Conservation (phyloP, 2,888 invertebrate genomes). For the Hypena proboscidalis region DNA sequence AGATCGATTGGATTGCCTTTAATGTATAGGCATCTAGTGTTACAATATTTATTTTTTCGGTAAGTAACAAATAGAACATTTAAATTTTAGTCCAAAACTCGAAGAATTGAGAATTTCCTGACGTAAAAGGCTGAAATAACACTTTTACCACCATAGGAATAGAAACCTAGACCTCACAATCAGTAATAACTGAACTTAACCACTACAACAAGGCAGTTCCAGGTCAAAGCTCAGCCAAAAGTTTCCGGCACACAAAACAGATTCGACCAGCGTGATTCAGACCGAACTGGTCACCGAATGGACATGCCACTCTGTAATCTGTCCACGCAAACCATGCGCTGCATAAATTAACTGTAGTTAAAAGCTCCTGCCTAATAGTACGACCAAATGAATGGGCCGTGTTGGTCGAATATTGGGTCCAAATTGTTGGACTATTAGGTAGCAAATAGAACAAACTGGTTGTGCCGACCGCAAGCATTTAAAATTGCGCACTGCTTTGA, state of each 20-base stretch:
- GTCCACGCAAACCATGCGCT: slow-evolving; percentile 75
- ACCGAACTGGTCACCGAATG: slow-evolving; percentile 58
- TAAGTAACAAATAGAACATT: too few relatives aligned
- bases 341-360: slow-evolving; percentile 83
- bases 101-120: too few relatives aligned
- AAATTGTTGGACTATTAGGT: slow-evolving; percentile 55
- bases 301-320: slow-evolving; percentile 79
- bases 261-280: slow-evolving; percentile 68
- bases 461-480: slow-evolving; percentile 61
- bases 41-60: too few relatives aligned
- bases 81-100: slow-evolving; percentile 46
- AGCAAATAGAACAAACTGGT: slow-evolving; percentile 53
- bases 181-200: too few relatives aligned
- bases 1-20: slow-evolving; percentile 77
- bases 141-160: too few relatives aligned
- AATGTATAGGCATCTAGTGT: slow-evolving; percentile 66
- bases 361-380: slow-evolving; percentile 80
- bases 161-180: too few relatives aligned
- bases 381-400: slow-evolving; percentile 77
- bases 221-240: too few relatives aligned
- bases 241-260: slow-evolving; percentile 60
- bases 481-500: slow-evolving; percentile 61
- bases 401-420: slow-evolving; percentile 50
- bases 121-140: too few relatives aligned
- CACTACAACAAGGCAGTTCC: too few relatives aligned